Evolutionary conservation across 2,888 invertebrate genomes (phyloP).

Genomic region (Caenorhabditis sp.): DNA sequence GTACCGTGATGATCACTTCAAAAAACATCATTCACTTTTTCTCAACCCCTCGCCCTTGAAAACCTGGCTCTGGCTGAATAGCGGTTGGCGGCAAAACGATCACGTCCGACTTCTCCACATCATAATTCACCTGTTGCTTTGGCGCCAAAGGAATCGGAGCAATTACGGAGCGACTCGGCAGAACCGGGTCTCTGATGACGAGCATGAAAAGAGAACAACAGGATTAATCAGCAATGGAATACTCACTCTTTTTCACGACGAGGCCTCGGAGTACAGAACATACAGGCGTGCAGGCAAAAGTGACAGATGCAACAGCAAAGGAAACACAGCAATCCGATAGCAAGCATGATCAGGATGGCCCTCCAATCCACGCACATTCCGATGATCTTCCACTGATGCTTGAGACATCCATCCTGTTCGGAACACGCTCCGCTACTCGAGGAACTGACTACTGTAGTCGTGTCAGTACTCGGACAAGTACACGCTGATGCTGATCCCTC

Average conservation of each 20-base stretch:
- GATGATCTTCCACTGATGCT: constrained; percentile 56
- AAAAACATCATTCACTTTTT: too few species aligned
- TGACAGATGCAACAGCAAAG: constrained; percentile 49
- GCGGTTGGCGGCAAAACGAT: constrained; percentile 43
- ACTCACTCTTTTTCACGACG: background rate
- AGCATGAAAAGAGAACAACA: constrained; percentile 30
- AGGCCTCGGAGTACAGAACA: constrained; percentile 39
- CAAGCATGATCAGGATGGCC: constrained; percentile 43
- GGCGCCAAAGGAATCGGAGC: constrained; percentile 16
- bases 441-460: constrained; percentile 1
- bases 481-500: background rate
- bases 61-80: constrained; percentile 51
- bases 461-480: too few species aligned
- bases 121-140: constrained; percentile 36
- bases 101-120: constrained; percentile 37
- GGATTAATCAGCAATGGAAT: too few species aligned
- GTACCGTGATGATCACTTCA: constrained; percentile 54
- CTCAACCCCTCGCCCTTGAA: too few species aligned
- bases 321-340: constrained; percentile 29
- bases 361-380: constrained; percentile 61
- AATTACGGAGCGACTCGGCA: constrained; percentile 24
- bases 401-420: constrained; percentile 27
- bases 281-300: constrained; percentile 54
- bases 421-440: constrained; percentile 9
- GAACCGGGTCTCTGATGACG: constrained; percentile 50